Base-by-base conservation (phyloP, 2,888 invertebrate genomes). In the Acrocyrtus sp. region DNA sequence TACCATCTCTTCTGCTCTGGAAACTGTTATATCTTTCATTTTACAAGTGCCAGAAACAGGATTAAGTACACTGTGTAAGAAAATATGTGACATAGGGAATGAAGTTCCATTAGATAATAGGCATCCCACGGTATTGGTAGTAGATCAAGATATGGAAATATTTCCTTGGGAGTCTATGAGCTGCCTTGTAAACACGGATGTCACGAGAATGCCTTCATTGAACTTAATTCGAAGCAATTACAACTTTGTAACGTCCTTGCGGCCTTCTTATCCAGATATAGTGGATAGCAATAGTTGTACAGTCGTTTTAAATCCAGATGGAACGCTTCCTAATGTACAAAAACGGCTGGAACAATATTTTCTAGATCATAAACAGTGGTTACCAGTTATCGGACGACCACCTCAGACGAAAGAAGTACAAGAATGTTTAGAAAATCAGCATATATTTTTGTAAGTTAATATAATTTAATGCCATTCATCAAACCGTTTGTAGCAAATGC, bases 81-180 rank as follows among this genome's bases (percentile, higher is more conserved):
- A 63, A 17, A 62, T 78, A 12, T n/a, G 51, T 1, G 61, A 72
- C 8, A 63, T 68, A n/a, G 74, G 72, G 3, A 43, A 29, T 8
- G 48, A 57, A 39, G 70, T 72, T 1, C 47, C 48, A n/a, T 19
- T 53, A 8, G 73, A 65, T 22, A 48, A 51, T n/a, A 54, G 77
- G 21, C 70, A 75, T 63, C 81, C 79, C 0, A 80, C 81, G 8
- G 70, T 81, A 19, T 47, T 81, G 0, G 63, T 80, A 29, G 54
- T 81, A 15, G 81, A 81, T 58, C 74, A 92, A 92, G 86, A 87
- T 80, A 83, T 94, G 15, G 93, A 94, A 84, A 87, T 88, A 63
- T 87, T 94, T 69, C 93, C 94, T 0, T 94, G 93, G 90, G 94
- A 95, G 85, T 89, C 88, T 75, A 85, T 93, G 66, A 88, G 89